Evolutionary conservation across 2,888 invertebrate species (phyloP), one percentile per base, ranked within the genome.

Genomic region (Clanis bilineata): DNA sequence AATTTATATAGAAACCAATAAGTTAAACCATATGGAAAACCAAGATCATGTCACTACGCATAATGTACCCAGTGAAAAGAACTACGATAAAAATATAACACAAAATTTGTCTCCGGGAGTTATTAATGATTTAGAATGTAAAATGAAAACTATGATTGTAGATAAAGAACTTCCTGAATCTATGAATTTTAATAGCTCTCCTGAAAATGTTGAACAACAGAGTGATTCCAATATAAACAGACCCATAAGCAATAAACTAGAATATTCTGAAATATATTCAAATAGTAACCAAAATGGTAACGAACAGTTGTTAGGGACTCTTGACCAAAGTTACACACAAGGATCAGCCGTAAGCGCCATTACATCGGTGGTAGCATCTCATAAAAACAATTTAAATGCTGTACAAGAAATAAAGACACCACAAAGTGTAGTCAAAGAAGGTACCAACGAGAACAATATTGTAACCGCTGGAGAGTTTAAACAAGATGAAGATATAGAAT

Each of bases 401-500:
- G 58, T 64, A 39, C 58, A 70, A 64, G 63, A 60, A n/a, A 47
- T 68, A 39, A 66, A 65, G n/a, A n/a, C n/a, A 64, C 43, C 66
- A 12, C 59, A 62, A 62, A 67, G 69, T 18, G 55, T 68, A 7
- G 45, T 61, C 5, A 57, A 69, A 44, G 64, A 73, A 61, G 61
- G 64, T 15, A 65, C 61, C 36, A 59, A 62, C 25, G 68, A 70
- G 62, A 32, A 32, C 3, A 51, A 28, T 12, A 18, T 51, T 2
- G 9, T 58, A 32, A 21, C n/a, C 44, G 9, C 22, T 4, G 28
- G 55, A 56, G 62, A 61, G 39, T 56, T 58, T 41, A 23, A 62
- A n/a, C 59, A 64, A 18, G n/a, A 38, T 36, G 65, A 71, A 58
- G 44, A 67, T 18, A 38, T 28, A 22, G 70, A 76, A 64, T 70